Base-by-base conservation (phyloP, 2,113 vertebrate genomes). In the Eupsittula cactorum region DNA sequence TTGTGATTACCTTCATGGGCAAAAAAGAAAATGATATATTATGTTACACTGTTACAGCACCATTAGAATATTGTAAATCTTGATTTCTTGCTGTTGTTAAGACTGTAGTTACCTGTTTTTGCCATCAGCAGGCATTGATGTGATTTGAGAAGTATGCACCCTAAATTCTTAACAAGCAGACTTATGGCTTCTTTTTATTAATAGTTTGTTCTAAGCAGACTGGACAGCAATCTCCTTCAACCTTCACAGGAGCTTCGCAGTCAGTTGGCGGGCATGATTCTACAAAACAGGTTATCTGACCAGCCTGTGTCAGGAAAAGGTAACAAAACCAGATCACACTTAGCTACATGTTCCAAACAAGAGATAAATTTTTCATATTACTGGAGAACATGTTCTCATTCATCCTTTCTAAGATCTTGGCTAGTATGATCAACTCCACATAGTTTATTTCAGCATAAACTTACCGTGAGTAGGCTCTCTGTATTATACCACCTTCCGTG, bases 221-320 rank as follows among this genome's bases (percentile, higher is more conserved):
- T 0, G 99, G 99, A 84, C 99, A 99, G 97, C 99, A 99, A 63
- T 95, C 89, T 53, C 98, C 99, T 97, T 98, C 96, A 85, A 98
- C 96, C 86, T 98, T 99, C 96, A 98, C 86, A 5, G 99, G 98
- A 0, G 55, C 93, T 20, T 97, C 86, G 53, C 99, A 99, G 52
- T 97, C 91, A 8, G 95, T 68, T 0, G 97, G 97, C 0, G 93
- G 98, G 95, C 99, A 99, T 0, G 98, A 98, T 95, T 99, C 98
- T 91, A 99, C 98, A 7, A 99, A 98, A 97, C 99, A 99, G 46
- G 99, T 99, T 95, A 99, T 97, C 98, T 99, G 99, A 79, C 98
- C 98, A 14, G 97, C 98, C 99, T 99, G 97, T 23, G 44, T n/a
- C 49, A 90, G 44, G 49, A 42, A 81, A 64, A 68, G 35, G 35